Conservation (phyloP, 1,140 invertebrate genomes). For the Cotesia chilonis region DNA sequence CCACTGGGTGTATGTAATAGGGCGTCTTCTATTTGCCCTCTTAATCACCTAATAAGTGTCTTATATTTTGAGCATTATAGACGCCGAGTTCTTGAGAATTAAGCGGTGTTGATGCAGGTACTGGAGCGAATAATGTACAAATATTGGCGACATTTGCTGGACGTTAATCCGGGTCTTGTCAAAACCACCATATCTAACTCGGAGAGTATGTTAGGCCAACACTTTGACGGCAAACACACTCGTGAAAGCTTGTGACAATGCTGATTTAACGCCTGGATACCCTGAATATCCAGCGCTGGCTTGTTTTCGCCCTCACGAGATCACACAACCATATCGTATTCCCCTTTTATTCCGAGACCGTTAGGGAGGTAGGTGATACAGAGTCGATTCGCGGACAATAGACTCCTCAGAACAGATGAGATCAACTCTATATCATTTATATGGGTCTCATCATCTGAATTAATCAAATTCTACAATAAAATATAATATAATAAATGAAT, state of each 20-base stretch:
- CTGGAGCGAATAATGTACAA: not conserved
- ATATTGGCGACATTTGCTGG: not conserved
- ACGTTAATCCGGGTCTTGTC: conserved; percentile 57
- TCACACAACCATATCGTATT: not conserved
- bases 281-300: conserved; percentile 47
- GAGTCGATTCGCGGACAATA: conserved; percentile 62
- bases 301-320: conserved; percentile 8
- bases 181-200: conserved; percentile 46
- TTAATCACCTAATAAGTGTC: conserved; percentile 57
- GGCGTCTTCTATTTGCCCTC: conserved; percentile 53
- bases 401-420: conserved; percentile 25
- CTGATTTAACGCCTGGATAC: conserved; percentile 59
- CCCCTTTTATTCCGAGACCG: conserved; percentile 40
- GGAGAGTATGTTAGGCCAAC: conserved; percentile 27
- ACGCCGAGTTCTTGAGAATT: conserved; percentile 10
- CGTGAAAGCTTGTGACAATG: conserved; percentile 47
- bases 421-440: conserved; percentile 11
- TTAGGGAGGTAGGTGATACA: conserved; percentile 27
- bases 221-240: not conserved
- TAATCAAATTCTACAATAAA: conserved; percentile 48
- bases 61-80: conserved; percentile 29
- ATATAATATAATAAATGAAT: conserved; percentile 51
- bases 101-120: too few relatives aligned
- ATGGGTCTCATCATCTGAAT: conserved; percentile 44
- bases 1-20: conserved; percentile 42